These are phyloP conservation scores for Pluvianellus socialis DNA, from an alignment of 2,113 vertebrate genomes.

Conservation along the genomic window DNA sequence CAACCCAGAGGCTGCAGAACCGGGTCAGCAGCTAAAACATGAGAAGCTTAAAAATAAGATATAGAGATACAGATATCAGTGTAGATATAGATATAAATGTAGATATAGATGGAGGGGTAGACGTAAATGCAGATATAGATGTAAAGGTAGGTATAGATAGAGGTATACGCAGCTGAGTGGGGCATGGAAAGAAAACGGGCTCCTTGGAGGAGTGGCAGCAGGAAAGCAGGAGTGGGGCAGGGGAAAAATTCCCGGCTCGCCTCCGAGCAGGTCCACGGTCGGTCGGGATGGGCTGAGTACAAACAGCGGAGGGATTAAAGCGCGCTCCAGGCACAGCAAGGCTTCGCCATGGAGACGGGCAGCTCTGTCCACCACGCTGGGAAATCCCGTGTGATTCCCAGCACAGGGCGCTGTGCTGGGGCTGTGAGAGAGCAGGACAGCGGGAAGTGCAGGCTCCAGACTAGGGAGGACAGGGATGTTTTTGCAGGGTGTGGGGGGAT, in stretches of 20 bases:
- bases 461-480: background rate
- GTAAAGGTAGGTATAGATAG: background rate
- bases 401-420: background rate
- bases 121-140: background rate
- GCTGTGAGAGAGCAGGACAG: fast-evolving
- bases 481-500: background rate
- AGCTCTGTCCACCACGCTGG: background rate
- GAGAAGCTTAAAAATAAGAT: background rate
- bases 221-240: background rate
- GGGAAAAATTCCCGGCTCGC: background rate
- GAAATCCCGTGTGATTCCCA: background rate
- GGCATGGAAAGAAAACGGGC: background rate
- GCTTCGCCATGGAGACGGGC: background rate
- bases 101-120: background rate
- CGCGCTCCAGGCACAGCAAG: background rate
- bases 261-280: background rate
- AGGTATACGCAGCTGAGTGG: background rate
- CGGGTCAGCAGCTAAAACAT: background rate
- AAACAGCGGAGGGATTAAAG: background rate
- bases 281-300: background rate
- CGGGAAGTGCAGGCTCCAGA: background rate
- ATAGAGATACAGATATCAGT: background rate
- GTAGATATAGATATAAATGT: too few species aligned
- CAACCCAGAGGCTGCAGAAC: background rate
- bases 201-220: background rate